These are phyloP conservation scores for Hexactinellida sp. DNA, from an alignment of 37 sponge, comb jelly and placozoan genomes.

Conservation along the genomic window DNA sequence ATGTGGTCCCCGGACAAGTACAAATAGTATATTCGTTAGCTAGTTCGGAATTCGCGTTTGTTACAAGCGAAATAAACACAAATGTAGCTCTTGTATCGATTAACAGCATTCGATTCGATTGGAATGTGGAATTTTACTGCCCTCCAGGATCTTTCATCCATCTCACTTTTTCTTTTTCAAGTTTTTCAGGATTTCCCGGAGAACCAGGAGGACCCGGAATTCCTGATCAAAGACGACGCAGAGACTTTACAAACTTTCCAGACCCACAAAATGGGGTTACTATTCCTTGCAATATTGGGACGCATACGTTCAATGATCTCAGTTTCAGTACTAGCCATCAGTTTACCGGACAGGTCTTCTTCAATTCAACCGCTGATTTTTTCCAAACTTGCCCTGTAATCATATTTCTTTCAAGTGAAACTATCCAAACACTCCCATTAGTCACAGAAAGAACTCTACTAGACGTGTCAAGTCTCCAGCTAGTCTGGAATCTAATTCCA, in stretches of 20 bases:
- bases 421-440: not conserved
- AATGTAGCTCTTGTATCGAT: not conserved
- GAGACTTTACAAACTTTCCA: not conserved
- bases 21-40: not conserved
- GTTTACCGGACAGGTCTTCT: not conserved
- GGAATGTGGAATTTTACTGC: not conserved
- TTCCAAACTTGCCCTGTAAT: not conserved
- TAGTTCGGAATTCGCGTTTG: not conserved
- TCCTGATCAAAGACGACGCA: not conserved
- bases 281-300: not conserved
- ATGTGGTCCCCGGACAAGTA: not conserved
- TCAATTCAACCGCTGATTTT: not conserved
- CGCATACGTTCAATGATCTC: not conserved
- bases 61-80: not conserved
- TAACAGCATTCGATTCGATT: not conserved
- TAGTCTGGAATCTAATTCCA: not conserved
- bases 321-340: not conserved
- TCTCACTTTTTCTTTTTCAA: no score
- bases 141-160: not conserved
- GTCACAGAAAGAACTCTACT: not conserved
- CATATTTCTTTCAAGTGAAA: not conserved
- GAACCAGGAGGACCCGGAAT: not conserved
- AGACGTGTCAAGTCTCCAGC: not conserved
- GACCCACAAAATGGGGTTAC: not conserved
- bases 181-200: not conserved